Percentiles rank a stretch among this genome's conserved stretches.
Conservation (phyloP, 2,113 vertebrate genomes). For the Casuarius casuarius region DNA sequence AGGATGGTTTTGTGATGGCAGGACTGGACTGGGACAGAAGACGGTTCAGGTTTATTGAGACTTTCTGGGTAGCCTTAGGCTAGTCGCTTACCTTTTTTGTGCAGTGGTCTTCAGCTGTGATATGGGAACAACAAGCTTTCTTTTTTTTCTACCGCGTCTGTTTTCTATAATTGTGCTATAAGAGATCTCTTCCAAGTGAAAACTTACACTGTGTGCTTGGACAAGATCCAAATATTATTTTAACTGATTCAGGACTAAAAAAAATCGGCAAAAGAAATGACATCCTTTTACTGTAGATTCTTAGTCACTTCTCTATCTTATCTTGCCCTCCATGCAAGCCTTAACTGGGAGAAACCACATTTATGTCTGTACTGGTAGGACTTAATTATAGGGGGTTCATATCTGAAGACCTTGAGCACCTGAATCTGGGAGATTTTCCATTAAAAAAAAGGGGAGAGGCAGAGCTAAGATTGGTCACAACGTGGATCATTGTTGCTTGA, state of each 20-base stretch:
- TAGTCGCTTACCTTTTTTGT: neutral
- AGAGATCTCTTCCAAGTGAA: slow-evolving; percentile 8
- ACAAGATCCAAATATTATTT: slow-evolving; percentile 4
- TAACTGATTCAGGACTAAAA: slow-evolving; percentile 7
- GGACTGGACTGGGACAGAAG: neutral
- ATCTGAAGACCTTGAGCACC: neutral
- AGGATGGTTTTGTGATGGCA: neutral
- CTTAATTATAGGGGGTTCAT: neutral
- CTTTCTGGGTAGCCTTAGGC: neutral
- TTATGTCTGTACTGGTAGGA: neutral
- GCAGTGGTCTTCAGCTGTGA: neutral
- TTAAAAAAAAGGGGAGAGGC: neutral
- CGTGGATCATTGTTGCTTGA: neutral
- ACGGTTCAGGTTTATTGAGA: neutral
- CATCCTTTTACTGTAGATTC: slow-evolving; percentile 5
- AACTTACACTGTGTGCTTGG: slow-evolving; percentile 2
- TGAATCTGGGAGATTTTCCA: slow-evolving; percentile 1
- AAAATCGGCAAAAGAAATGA: neutral
- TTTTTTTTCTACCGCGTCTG: neutral
- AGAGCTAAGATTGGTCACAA: neutral
- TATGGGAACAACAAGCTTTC: neutral
- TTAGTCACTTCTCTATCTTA: slow-evolving; percentile 45
- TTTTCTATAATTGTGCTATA: neutral
- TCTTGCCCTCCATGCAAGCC: neutral
- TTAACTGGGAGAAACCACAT: slow-evolving; percentile 12